Evolutionary conservation across 2,888 invertebrate species (phyloP).

Genomic region (Xestoiulus laeticollis): DNA sequence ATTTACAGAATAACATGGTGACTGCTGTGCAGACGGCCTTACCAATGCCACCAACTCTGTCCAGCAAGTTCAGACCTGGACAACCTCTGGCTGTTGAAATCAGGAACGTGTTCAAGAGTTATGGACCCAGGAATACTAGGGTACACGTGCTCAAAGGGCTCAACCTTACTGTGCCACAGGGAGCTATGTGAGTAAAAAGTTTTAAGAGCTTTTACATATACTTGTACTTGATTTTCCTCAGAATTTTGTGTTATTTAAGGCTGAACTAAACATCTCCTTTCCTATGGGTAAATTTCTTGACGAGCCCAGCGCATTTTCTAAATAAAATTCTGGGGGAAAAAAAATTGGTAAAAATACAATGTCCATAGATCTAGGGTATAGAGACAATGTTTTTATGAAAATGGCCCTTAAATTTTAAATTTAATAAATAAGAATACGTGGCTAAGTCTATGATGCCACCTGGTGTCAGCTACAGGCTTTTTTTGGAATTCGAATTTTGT

Average conservation of each 20-base stretch:
- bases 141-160: conserved; percentile 88
- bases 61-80: not conserved
- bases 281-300: no score
- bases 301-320: no score
- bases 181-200: conserved; percentile 83
- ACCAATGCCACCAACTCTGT: not conserved
- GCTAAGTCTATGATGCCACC: no score
- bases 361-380: no score
- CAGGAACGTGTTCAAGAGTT: conserved; percentile 86
- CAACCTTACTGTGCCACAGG: conserved; percentile 92
- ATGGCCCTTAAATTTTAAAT: no score
- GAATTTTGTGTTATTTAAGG: not conserved
- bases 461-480: no score
- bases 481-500: no score
- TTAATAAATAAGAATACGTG: no score
- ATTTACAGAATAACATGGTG: conserved; percentile 34
- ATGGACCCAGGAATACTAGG: conserved; percentile 85
- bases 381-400: not conserved
- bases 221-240: no score
- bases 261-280: no score
- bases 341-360: no score
- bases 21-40: not conserved
- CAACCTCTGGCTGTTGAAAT: conserved; percentile 10
- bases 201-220: not conserved
- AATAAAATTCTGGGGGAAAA: no score